phyloP scores from a whole-genome alignment of 2,113 vertebrate species.

The Eupsittula cactorum region DNA sequence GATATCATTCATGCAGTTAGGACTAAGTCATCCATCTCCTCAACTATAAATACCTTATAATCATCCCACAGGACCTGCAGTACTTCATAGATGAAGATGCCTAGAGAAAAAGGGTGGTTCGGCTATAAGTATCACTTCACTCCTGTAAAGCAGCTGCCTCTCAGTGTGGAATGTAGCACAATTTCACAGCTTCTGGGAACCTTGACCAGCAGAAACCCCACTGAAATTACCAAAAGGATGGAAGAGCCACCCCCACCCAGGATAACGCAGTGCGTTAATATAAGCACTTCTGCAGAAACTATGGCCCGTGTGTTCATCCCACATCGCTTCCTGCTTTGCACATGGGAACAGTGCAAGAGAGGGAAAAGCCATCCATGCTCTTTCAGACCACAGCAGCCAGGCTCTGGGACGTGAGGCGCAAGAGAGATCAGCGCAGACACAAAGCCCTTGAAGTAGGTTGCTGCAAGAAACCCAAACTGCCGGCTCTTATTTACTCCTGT shows the following conservation, averaged over 20 bases:
- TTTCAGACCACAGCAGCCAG: not conserved
- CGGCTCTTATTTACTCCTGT: not conserved
- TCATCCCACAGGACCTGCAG: slow-evolving; percentile 25
- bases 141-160: not conserved
- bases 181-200: not conserved
- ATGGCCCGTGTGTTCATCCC: not conserved
- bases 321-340: not conserved
- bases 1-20: not conserved
- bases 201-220: not conserved
- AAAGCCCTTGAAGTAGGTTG: not conserved
- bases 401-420: not conserved
- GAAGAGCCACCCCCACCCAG: not conserved
- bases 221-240: not conserved
- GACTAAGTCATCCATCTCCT: slow-evolving; percentile 61
- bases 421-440: not conserved
- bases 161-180: not conserved
- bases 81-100: slow-evolving; percentile 4
- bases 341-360: not conserved
- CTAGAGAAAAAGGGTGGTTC: not conserved
- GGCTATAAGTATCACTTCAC: not conserved
- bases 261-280: not conserved
- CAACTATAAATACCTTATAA: slow-evolving; percentile 67
- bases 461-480: not conserved
- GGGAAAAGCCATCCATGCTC: not conserved
- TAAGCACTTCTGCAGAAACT: not conserved